Conservation (phyloP, 2,113 vertebrate genomes). For the Ibidorhyncha struthersii region DNA sequence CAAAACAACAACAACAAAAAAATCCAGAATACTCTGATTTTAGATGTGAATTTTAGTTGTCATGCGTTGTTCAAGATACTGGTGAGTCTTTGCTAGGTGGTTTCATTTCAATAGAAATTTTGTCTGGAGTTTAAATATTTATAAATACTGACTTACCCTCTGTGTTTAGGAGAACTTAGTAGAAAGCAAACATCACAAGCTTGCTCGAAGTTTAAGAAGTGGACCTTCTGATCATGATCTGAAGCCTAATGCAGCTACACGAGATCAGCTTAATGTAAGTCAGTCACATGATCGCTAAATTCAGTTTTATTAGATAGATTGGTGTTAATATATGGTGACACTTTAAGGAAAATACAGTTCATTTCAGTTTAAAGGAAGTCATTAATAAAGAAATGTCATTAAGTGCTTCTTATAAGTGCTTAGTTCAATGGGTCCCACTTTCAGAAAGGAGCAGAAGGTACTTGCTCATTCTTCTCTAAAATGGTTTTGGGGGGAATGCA, state of each 20-base stretch:
- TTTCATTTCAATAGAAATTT: background rate
- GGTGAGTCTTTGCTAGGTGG: background rate
- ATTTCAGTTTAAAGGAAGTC: background rate
- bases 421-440: background rate
- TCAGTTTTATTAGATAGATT: background rate
- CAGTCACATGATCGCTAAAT: background rate
- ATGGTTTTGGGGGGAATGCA: fast-evolving
- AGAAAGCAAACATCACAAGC: slow-evolving; percentile 98
- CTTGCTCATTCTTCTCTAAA: background rate
- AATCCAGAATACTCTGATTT: background rate
- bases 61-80: background rate
- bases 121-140: background rate
- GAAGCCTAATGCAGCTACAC: slow-evolving; percentile 95
- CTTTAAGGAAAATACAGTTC: background rate
- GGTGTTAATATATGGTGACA: background rate
- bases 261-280: slow-evolving; percentile 96
- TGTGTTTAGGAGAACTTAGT: slow-evolving; percentile 91
- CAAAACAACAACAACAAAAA: background rate
- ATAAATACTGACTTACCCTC: background rate
- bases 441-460: background rate
- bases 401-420: background rate
- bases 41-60: background rate
- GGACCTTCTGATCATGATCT: slow-evolving; percentile 97
- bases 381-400: background rate
- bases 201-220: slow-evolving; percentile 95